phyloP scores from a whole-genome alignment of 2,888 invertebrate genomes.

The Brachyptera risi region DNA sequence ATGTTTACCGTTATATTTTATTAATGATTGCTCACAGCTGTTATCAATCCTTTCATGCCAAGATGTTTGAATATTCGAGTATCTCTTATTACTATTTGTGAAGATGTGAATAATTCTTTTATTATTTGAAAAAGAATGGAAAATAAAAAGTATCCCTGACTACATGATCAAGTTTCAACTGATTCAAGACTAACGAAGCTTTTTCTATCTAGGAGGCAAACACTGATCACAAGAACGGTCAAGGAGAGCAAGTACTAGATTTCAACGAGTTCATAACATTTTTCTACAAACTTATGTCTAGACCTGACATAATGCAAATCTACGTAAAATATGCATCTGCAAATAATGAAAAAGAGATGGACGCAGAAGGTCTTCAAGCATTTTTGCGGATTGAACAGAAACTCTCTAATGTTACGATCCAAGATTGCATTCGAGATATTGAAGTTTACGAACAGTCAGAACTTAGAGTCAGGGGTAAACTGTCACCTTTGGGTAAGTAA shows the following conservation, averaged over 20 bases:
- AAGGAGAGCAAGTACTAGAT: slow-evolving; percentile 47
- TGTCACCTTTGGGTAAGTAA: slow-evolving; percentile 36
- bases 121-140: too few relatives aligned
- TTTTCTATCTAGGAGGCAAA: slow-evolving; percentile 42
- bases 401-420: slow-evolving; percentile 34
- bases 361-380: slow-evolving; percentile 45
- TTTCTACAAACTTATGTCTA: slow-evolving; percentile 48
- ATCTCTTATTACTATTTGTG: too few relatives aligned
- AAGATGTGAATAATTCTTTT: too few relatives aligned
- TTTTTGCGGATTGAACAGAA: slow-evolving; percentile 51
- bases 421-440: slow-evolving; percentile 39
- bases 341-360: slow-evolving; percentile 45
- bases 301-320: slow-evolving; percentile 50
- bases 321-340: slow-evolving; percentile 44
- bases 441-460: slow-evolving; percentile 42
- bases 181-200: too few relatives aligned
- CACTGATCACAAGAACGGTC: slow-evolving; percentile 37
- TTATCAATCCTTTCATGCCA: too few relatives aligned
- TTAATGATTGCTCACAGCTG: too few relatives aligned
- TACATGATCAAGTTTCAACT: too few relatives aligned
- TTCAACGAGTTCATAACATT: slow-evolving; percentile 53
- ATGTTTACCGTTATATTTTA: too few relatives aligned
- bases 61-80: too few relatives aligned
- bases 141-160: too few relatives aligned
- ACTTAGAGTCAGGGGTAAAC: slow-evolving; percentile 37